Percentiles rank a stretch among this genome's conserved stretches.
phyloP scores from a whole-genome alignment of 2,797 vertebrate genomes.

The Anableps anableps region DNA sequence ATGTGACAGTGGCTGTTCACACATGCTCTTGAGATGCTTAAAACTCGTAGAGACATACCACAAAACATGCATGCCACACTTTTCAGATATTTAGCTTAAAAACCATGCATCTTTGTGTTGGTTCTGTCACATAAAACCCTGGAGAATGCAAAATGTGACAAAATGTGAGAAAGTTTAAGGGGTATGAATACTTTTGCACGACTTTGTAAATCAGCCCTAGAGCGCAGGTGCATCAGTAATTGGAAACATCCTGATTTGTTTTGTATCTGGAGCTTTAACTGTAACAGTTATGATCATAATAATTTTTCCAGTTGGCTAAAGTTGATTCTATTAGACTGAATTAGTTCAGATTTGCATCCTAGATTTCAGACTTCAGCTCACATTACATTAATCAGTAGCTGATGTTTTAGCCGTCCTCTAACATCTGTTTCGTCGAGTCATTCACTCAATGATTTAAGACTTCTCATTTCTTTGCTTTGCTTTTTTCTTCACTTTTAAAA shows the following conservation, averaged over 20 bases:
- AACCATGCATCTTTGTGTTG: neutral
- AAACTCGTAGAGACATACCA: neutral
- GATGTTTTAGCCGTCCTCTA: constrained; percentile 15
- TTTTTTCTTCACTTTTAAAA: constrained; percentile 25
- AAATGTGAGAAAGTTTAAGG: neutral
- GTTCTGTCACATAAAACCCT: too few relatives aligned
- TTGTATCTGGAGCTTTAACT: neutral
- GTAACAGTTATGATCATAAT: neutral
- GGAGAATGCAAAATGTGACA: neutral
- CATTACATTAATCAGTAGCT: neutral
- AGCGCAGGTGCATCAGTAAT: neutral
- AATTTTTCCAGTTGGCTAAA: neutral
- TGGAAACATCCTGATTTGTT: neutral
- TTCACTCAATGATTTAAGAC: neutral
- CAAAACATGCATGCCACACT: neutral
- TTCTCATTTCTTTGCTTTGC: neutral
- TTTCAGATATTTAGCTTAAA: neutral
- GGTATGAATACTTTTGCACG: neutral
- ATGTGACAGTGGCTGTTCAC: neutral
- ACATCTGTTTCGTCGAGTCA: constrained; percentile 32
- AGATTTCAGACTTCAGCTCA: neutral
- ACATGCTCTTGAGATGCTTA: neutral
- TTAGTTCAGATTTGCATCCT: neutral
- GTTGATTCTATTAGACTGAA: neutral
- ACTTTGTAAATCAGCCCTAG: neutral